Evolutionary conservation across 2,797 vertebrate species (phyloP), one percentile per base, ranked within the genome.

Genomic region (Brachymystax lenok): DNA sequence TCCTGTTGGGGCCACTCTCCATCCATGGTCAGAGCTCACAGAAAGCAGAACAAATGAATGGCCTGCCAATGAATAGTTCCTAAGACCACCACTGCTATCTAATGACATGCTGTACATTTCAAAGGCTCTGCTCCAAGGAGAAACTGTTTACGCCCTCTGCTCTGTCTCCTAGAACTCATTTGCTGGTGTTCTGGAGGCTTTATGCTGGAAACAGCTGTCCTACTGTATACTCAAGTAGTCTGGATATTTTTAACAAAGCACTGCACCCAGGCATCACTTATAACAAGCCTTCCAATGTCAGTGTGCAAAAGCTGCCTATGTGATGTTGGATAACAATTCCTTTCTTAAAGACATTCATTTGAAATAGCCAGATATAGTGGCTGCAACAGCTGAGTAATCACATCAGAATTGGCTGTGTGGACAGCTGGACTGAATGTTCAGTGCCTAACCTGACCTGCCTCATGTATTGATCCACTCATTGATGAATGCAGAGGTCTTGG

Each of bases 1-100:
- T 64, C 85, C 94, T 92, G 73, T 91, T 92, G 94, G 92, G 87
- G 93, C 85, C 94, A 74, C 88, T 92, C 77, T 82, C 78, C 78
- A 80, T 91, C 91, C 88, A 93, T 76, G 73, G 24, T 30, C 12
- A 50, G 54, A 75, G 79, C 84, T 82, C 79, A 87, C 81, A 78
- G 82, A 83, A 30, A 74, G 59, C 54, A 71, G 61, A 77, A 78
- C 79, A 56, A 33, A 66, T 80, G 74, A 85, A 84, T 85, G 77
- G 84, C 86, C 74, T 40, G 28, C 71, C 80, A 82, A 85, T 91
- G 77, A 77, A 80, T 79, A 77, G 82, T 74, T 88, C 81, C 84
- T 73, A 71, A 80, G 80, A 81, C 77, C 79, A 69, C 82, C 67
- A n/a, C 50, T 83, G 33, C 56, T 74, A 82, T 85, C 89, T 84